Evolutionary conservation across 2,888 invertebrate species (phyloP), one percentile per base, ranked within the genome.

Genomic region (Heliconius ismenius): DNA sequence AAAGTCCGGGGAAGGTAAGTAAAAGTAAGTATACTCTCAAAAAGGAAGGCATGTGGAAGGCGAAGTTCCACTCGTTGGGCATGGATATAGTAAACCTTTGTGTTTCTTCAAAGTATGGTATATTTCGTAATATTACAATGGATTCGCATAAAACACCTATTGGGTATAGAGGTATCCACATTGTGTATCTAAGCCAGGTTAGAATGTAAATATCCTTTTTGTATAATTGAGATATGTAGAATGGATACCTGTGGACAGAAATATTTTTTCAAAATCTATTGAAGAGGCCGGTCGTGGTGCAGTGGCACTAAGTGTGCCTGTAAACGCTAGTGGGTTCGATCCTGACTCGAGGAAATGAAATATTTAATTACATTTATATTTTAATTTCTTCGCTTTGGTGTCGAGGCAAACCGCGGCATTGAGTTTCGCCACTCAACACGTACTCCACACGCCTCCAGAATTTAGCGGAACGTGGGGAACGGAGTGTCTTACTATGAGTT

Each of bases 131-230:
- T 64, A 97, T 95, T 21, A 98, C 95, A 6, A 97, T 96, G 0
- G 98, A 97, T 93, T 99, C 99, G 85, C 97, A 97, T 1, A 98
- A 86, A 82, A 98, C 96, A 10, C 98, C 99, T 62, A 98, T 87
- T 0, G 99, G 99, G 90, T 99, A 99, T 0, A 99, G 94, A 0
- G 98, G 96, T 81, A 99, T 98, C 99, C 99, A 99, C 76, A 98
- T 95, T 0, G 98, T 97, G 89, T 99, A 99, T 24, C 99, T 95
- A 4, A 99, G 91, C 99, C 99, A 99, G 0, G 98, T 98, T 13
- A 99, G 89, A 4, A 97, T 84, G 68, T 95, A 95, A 54, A 97
- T 94, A 78, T 98, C 96, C 39, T 95, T 95, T 77, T 97, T 96
- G 84, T 98, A 95, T 0, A 98, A 91, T 84, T 97, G 96, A 0